Base-by-base conservation (phyloP, 2,113 vertebrate genomes). In the Lycaon pictus region DNA sequence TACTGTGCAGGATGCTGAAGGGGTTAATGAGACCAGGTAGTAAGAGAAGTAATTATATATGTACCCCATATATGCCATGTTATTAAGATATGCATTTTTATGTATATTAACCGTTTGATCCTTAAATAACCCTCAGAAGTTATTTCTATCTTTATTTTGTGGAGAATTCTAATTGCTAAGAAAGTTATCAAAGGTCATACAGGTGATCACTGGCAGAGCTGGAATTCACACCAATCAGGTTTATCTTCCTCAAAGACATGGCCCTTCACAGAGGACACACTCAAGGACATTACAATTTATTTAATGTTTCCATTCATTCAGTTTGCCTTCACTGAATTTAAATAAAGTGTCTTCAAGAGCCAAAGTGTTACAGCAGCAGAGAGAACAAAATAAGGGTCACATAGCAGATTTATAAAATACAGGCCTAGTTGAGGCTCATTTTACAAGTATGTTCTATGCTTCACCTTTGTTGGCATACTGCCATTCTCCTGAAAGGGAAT, bases 251-350 rank as follows among this genome's bases (percentile, higher is more conserved):
- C 25, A 60, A 83, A 83, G 76, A 43, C 43, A 72, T 48, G 85
- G 63, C 86, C 72, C 93, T 96, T 93, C n/a, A 83, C 43, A 95
- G 65, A 85, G 81, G 87, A 93, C 71, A 96, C 9, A 22, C 19
- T 97, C 62, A 92, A 93, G 89, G 95, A 85, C 58, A 79, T 17
- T 77, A 69, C 29, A 65, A 51, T 58, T 83, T 96, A 67, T 43
- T 95, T 93, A 90, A 65, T 55, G 23, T n/a, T 88, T 96, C 90
- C 48, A 83, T 90, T 88, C 87, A 97, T 86, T 96, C 60, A 22
- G 51, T 81, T 89, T 69, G 56, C 53, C 53, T 95, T 88, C 65
- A 56, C 19, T 90, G 83, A 89, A 87, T 95, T 95, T 96, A 93
- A 97, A 95, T 87, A 76, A 92, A 95, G 65, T 96, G 80, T 32